These are phyloP conservation scores for Acanthaster planci DNA, from an alignment of 35 echinoderm and acorn worm species.

Conservation along the genomic window DNA sequence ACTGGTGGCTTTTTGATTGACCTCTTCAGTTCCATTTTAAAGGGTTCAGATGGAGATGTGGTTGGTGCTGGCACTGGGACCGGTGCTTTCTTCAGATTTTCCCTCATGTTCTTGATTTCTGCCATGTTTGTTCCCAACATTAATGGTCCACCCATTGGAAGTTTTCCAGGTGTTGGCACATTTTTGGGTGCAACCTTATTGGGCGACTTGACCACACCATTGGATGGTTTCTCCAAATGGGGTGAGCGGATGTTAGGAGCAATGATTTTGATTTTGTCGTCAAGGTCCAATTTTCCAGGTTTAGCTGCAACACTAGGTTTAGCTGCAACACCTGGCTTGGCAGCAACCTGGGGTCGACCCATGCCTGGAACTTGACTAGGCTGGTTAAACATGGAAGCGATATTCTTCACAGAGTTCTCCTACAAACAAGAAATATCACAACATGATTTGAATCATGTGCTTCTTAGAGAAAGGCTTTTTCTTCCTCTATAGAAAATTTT, in stretches of 20 bases:
- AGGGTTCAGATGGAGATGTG: neutral
- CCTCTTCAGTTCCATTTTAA: neutral
- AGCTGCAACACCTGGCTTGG: neutral
- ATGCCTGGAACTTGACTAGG: neutral
- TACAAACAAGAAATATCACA: neutral
- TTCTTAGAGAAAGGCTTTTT: too few relatives aligned
- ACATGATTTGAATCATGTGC: too few relatives aligned
- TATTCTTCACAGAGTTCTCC: conserved; percentile 10
- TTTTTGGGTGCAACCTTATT: neutral
- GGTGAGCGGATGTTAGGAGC: neutral
- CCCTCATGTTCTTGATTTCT: neutral
- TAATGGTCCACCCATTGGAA: neutral
- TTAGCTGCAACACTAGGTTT: neutral
- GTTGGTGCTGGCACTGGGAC: neutral
- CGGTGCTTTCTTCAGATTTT: neutral
- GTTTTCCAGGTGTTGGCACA: neutral
- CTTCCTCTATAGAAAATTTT: too few relatives aligned
- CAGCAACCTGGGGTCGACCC: neutral
- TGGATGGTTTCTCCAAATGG: neutral
- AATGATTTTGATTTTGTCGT: neutral
- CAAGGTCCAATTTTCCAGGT: neutral
- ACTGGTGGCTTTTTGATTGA: neutral
- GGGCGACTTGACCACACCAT: neutral
- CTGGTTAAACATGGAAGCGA: conserved; percentile 7
- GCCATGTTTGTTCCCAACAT: neutral